Percentiles rank a stretch among this genome's conserved stretches.
Evolutionary conservation across 2,113 vertebrate species (phyloP).

Genomic region (Poeciliopsis turrubarensis): DNA sequence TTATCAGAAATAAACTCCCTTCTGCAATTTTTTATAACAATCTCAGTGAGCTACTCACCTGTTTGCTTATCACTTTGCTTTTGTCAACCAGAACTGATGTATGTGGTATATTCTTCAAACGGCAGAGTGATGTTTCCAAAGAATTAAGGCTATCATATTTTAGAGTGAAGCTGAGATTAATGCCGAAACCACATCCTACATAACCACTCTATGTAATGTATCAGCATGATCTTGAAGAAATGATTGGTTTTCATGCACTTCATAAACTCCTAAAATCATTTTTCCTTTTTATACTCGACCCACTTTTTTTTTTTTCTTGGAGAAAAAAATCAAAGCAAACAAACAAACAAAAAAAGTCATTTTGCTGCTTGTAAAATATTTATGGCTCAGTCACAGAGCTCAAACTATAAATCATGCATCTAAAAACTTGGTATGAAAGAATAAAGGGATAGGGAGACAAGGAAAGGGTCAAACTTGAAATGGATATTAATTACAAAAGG

Average conservation of each 20-base stretch:
- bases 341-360: conserved; percentile 17
- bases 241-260: not conserved
- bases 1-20: conserved; percentile 3
- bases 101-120: not conserved
- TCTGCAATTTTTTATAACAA: not conserved
- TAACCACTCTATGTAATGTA: not conserved
- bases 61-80: not conserved
- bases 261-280: not conserved
- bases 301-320: conserved; percentile 17
- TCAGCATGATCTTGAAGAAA: not conserved
- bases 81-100: not conserved
- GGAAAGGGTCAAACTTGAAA: conserved; percentile 13
- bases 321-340: not conserved
- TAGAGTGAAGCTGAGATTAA: not conserved
- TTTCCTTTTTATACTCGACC: not conserved
- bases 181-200: not conserved
- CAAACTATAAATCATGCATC: conserved; percentile 69
- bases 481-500: conserved; percentile 29
- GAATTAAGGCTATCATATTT: not conserved
- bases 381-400: conserved; percentile 57
- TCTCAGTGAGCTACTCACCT: conserved; percentile 6
- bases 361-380: conserved; percentile 73
- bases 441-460: not conserved
- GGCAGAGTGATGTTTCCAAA: not conserved
- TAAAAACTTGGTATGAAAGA: conserved; percentile 30